These are phyloP conservation scores for Poeciliopsis turrubarensis DNA, from an alignment of 2,113 vertebrate species.

Conservation along the genomic window DNA sequence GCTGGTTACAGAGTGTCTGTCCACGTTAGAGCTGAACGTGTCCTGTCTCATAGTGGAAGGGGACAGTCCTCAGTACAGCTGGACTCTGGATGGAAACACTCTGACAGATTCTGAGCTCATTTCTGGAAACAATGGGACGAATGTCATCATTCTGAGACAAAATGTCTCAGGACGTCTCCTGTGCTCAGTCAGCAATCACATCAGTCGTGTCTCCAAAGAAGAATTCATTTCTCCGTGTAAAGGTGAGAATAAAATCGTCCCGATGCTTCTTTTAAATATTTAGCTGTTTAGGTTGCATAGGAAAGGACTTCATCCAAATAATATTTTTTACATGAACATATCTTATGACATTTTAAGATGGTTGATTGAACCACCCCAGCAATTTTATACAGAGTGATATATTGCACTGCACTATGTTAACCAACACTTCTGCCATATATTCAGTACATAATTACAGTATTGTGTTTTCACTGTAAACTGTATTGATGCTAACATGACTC, in stretches of 20 bases:
- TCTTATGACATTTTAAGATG: too few relatives aligned
- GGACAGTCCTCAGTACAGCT: conserved; percentile 58
- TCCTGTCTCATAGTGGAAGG: conserved; percentile 55
- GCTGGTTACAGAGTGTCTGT: conserved; percentile 51
- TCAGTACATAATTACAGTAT: too few relatives aligned
- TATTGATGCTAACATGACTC: too few relatives aligned
- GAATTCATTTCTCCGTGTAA: not conserved
- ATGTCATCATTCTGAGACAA: too few relatives aligned
- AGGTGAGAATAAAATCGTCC: not conserved
- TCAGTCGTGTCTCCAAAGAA: not conserved
- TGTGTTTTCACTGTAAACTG: too few relatives aligned
- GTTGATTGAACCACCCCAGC: not conserved
- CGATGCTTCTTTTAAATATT: not conserved
- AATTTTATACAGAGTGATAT: too few relatives aligned
- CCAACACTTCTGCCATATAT: too few relatives aligned
- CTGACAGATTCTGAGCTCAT: conserved; percentile 33
- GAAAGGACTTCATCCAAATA: too few relatives aligned
- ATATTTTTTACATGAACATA: too few relatives aligned
- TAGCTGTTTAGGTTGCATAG: not conserved
- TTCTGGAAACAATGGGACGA: not conserved
- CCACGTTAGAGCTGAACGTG: conserved; percentile 42
- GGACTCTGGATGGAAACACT: conserved; percentile 48
- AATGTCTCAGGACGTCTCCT: too few relatives aligned
- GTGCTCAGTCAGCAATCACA: too few relatives aligned
- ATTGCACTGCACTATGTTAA: too few relatives aligned